Base-by-base conservation (phyloP, 2,113 vertebrate genomes). In the Vidua chalybeata region DNA sequence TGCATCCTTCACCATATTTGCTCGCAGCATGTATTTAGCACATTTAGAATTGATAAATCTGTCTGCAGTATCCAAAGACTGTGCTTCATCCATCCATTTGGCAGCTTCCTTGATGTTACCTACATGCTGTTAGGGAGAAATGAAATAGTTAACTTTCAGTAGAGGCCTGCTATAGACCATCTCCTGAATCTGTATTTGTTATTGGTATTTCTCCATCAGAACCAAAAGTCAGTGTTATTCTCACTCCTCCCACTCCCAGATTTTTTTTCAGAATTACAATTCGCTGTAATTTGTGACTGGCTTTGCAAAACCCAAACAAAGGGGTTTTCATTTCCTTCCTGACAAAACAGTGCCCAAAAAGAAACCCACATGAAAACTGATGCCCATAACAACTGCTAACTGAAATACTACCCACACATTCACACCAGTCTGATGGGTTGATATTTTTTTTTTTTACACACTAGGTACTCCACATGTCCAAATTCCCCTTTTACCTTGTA, bases 1-100 rank as follows among this genome's bases (percentile, higher is more conserved):
- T 58, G 98, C 98, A 86, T 98, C 98, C 80, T 98, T 98, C 76
- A 98, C 96, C 98, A 98, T 97, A 92, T 98, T 98, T 74, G 98
- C 98, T 87, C 97, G 95, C 52, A 98, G 96, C 98, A 98, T 97
- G 18, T 98, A 98, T 66, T 98, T 98, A 89, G 98, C 98, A 56
- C 98, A 98, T 77, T 98, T 98, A 39, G 98, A 98, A 86, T 98
- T 98, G 73, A 98, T 97, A 95, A 98, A 98, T 82, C 98, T 97
- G 67, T 98, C 98, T 30, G 98, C 98, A 56, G 98, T 98, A 68
- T 98, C 98, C 93, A 98, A 94, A 95, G 98, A 98, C 72, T 98
- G 98, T 21, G 98, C 98, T 97, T 98, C 98, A 96, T 98, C 98
- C 98, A 98, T 98, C 98, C 98, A 98, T 56, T 98, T 98, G 76